Evolutionary conservation across 1,140 invertebrate genomes (phyloP).

Genomic region (Zaprionus kolodkinae): DNA sequence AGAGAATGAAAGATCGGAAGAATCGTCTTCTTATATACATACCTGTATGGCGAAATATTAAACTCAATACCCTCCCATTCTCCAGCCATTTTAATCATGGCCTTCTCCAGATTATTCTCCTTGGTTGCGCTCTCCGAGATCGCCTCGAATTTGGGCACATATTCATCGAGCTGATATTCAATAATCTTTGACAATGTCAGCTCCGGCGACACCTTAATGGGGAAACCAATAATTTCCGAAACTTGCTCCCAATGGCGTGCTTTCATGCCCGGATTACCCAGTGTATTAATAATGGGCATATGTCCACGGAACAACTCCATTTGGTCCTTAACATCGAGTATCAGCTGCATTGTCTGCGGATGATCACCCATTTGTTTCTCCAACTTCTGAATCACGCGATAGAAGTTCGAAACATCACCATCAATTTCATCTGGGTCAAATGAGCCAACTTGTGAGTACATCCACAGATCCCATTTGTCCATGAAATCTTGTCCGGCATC

Average conservation of each 20-base stretch:
- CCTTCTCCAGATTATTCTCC: constrained; percentile 96
- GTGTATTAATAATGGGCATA: constrained; percentile 94
- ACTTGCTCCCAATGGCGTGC: constrained; percentile 98
- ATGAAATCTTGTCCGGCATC: constrained; percentile 94
- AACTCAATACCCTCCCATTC: constrained; percentile 97
- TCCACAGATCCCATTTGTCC: constrained; percentile 92
- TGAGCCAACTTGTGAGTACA: constrained; percentile 92
- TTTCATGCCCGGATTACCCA: constrained; percentile 97
- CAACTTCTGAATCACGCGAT: constrained; percentile 93
- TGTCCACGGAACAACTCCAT: constrained; percentile 96
- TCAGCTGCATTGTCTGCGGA: constrained; percentile 88
- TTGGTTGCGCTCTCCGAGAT: constrained; percentile 98
- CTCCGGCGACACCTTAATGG: constrained; percentile 93
- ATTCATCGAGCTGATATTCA: constrained; percentile 95
- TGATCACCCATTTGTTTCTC: constrained; percentile 93
- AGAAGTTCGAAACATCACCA: constrained; percentile 91
- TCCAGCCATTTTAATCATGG: constrained; percentile 94
- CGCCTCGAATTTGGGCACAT: constrained; percentile 94
- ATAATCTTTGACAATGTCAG: constrained; percentile 95
- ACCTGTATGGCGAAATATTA: constrained; percentile 84
- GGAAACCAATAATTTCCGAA: constrained; percentile 97
- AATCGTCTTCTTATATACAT: constrained; percentile 8
- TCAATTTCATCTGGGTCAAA: constrained; percentile 96
- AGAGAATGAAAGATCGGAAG: neutral
- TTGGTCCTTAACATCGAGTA: constrained; percentile 86